Conservation (phyloP, 2,888 invertebrate genomes). For the Drosophila nr. perissopoda region DNA sequence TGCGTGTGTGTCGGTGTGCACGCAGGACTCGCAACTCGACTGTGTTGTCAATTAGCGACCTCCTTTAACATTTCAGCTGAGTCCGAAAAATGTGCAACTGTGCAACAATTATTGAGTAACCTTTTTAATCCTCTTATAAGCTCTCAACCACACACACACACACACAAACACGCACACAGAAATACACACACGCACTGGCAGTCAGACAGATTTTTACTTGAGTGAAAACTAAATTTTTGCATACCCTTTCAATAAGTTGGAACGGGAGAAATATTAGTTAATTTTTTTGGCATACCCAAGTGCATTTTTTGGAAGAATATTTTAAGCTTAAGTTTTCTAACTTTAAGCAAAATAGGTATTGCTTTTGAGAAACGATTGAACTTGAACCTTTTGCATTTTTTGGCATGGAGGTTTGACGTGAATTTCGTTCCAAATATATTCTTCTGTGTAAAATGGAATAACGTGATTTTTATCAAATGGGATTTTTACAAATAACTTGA, state of each 20-base stretch:
- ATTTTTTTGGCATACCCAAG: not conserved
- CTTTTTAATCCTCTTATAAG: conserved; percentile 53
- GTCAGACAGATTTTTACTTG: conserved; percentile 41
- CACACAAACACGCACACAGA: not conserved
- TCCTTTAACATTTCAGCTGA: not conserved
- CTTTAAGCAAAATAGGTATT: too few relatives aligned
- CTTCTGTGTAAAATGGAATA: too few relatives aligned
- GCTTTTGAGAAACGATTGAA: too few relatives aligned
- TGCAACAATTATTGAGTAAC: conserved; percentile 9
- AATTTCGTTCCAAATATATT: too few relatives aligned
- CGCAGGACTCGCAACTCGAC: not conserved
- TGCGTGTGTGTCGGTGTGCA: not conserved
- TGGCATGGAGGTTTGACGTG: too few relatives aligned
- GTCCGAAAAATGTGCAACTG: conserved; percentile 20
- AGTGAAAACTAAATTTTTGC: not conserved
- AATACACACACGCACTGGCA: not conserved
- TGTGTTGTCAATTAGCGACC: conserved; percentile 49
- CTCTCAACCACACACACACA: conserved; percentile 15
- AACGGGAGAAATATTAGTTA: not conserved
- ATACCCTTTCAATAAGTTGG: not conserved
- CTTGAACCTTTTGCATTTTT: too few relatives aligned
- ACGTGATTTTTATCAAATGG: too few relatives aligned
- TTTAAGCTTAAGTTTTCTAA: not conserved
- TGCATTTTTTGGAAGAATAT: not conserved
- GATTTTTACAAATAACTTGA: too few relatives aligned